Percentiles rank a stretch among this genome's conserved stretches.
Conservation (phyloP, 92 coral and sea anemone genomes). For the Metridium senile region DNA sequence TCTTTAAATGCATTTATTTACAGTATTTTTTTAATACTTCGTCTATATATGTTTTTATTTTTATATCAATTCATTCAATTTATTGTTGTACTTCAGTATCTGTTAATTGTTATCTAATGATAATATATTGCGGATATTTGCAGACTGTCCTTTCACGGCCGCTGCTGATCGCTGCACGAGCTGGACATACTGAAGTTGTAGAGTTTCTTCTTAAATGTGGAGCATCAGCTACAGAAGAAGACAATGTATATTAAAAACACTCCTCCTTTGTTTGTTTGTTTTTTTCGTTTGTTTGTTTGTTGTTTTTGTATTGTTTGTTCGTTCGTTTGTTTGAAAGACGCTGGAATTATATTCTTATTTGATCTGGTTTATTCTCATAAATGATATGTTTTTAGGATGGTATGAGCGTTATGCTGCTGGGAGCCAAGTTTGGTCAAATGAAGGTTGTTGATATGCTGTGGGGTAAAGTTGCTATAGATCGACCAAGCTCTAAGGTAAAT, state of each 20-base stretch:
- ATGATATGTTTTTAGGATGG: slow-evolving; percentile 62
- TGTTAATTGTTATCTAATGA: too few relatives aligned
- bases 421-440: slow-evolving; percentile 85
- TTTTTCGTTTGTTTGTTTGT: too few relatives aligned
- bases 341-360: too few relatives aligned
- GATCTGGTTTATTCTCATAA: too few relatives aligned
- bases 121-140: background rate
- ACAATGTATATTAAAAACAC: slow-evolving; percentile 77
- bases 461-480: slow-evolving; percentile 77
- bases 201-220: slow-evolving; percentile 82
- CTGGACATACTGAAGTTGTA: slow-evolving; percentile 83
- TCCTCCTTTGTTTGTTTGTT: too few relatives aligned
- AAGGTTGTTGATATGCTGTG: slow-evolving; percentile 87
- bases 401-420: slow-evolving; percentile 81
- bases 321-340: too few relatives aligned
- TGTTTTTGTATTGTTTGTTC: too few relatives aligned
- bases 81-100: too few relatives aligned
- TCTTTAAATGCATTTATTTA: too few relatives aligned
- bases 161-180: slow-evolving; percentile 84
- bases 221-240: slow-evolving; percentile 90
- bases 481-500: slow-evolving; percentile 70
- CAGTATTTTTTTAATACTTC: too few relatives aligned
- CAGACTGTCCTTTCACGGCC: slow-evolving; percentile 78
- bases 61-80: too few relatives aligned
- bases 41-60: too few relatives aligned